Conservation (phyloP, 2,888 invertebrate genomes). For the Epicampocera succincta region DNA sequence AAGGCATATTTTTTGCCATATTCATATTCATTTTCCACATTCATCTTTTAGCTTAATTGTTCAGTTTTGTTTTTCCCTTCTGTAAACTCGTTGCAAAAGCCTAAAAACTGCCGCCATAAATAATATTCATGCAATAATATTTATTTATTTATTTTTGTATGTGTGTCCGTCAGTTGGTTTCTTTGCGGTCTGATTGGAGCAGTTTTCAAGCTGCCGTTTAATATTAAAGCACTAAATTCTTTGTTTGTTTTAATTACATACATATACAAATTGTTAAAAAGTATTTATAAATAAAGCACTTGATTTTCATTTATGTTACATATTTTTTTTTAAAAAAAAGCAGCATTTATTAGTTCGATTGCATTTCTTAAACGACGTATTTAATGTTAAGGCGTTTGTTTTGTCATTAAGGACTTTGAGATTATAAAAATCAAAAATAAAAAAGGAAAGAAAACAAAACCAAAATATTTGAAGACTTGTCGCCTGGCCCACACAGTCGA, state of each 20-base stretch:
- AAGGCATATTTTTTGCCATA: conserved; percentile 64
- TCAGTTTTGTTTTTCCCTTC: neutral
- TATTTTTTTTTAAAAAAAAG: conserved; percentile 36
- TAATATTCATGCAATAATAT: conserved; percentile 29
- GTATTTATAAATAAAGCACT: conserved; percentile 64
- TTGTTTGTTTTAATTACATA: conserved; percentile 40
- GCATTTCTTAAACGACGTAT: conserved; percentile 44
- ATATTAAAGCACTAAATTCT: conserved; percentile 39
- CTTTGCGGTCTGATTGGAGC: conserved; percentile 16
- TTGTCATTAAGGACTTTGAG: conserved; percentile 17
- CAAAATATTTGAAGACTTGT: too few species aligned
- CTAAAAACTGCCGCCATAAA: conserved; percentile 67
- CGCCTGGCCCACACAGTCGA: too few species aligned
- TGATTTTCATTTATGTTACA: conserved; percentile 54
- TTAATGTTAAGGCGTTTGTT: conserved; percentile 43
- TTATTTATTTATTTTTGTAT: too few species aligned
- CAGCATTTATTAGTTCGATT: conserved; percentile 45
- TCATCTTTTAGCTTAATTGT: conserved; percentile 32
- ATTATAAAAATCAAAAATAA: too few species aligned
- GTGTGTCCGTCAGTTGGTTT: neutral
- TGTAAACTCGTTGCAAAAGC: conserved; percentile 66
- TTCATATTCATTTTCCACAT: neutral
- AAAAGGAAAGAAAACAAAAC: conserved; percentile 22
- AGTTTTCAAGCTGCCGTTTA: conserved; percentile 24
- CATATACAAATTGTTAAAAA: conserved; percentile 10